Evolutionary conservation across 1,140 invertebrate genomes (phyloP), one percentile per base, ranked within the genome.

Genomic region (Drosophila sulfurigaster): DNA sequence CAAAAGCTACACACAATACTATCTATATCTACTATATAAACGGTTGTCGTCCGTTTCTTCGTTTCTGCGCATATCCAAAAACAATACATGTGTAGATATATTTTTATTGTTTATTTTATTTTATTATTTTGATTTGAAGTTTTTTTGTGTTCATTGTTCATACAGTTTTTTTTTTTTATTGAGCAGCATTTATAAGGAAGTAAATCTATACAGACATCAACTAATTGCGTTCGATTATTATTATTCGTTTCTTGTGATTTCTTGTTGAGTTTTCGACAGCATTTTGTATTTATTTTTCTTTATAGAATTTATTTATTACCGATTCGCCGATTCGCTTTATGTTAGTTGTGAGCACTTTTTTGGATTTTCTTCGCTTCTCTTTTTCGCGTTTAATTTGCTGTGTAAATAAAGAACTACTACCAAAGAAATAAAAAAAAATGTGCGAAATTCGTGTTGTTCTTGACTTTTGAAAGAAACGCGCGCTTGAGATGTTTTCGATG

Each of bases 401-500:
- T 49, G 71, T 49, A 69, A 57, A 75, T 35, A 74, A 68, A 48
- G 35, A 10, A 20, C 15, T 25, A 25, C 20, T 25, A 25, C 20
- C 20, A 25, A 25, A 25, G 20, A 25, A 25, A 25, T 25, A 25
- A 43, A 30, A 60, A 57, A 54, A 77, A 56, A 74, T 77, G 75
- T 80, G 74, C 75, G 69, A 80, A 76, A 52, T 69, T 80, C 70
- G 78, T 78, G 70, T 78, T 64, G 69, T 78, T 80, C 75, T 78
- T 78, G 59, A 78, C 11, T 63, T 78, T 65, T 80, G 20, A 32
- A 64, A 56, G 74, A 77, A 68, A 49, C 51, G 48, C 66, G 48
- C 41, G 63, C 65, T 25, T 25, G 59, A 32, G 20, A 25, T 25
- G 20, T 25, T 25, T 25, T 25, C 20, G 20, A 25, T 25, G 20